Evolutionary conservation across 2,888 invertebrate species (phyloP), one percentile per base, ranked within the genome.

Genomic region (Beris chalybata): DNA sequence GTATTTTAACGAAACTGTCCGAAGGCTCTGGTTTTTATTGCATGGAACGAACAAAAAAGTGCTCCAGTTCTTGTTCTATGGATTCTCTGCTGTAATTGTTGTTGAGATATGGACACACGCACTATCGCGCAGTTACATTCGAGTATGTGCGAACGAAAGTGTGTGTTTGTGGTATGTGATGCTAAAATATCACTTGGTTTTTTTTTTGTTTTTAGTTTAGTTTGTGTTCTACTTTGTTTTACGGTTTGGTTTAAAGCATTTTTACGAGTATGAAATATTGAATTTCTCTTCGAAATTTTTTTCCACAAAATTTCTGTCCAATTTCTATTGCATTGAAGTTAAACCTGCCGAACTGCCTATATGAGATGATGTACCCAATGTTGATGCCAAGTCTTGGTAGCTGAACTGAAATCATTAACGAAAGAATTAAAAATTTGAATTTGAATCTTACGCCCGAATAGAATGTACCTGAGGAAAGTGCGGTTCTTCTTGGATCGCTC

Each of bases 361-460:
- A 74, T 86, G 84, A 70, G 85, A 82, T 70, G 86, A 85, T 76
- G 84, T 86, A 74, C 87, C 86, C 71, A 87, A 80, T 54, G 87
- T 87, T 65, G 87, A 87, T 71, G 86, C 86, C 77, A 86, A 81
- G 78, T 87, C 87, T 78, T 90, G 90, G 82, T 89, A 91, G 72
- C 93, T 93, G 84, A 95, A 95, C 85, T 93, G 90, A 71, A 44
- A 67, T 6, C 45, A 22, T 22, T 3, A 22, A 22, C 22, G 22
- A 22, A 22, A 22, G 11, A 64, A 61, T 55, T 44, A 15, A 63
- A 57, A 44, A 55, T 61, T 45, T 15, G 44, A 52, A 15, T 7
- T 22, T 52, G n/a, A 56, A 5, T 55, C 6, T 15, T 48, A 4
- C 5, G 48, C 6, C 2, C 7, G 6, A 48, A 13, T 54, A 12